Evolutionary conservation across 2,113 vertebrate species (phyloP).

Genomic region (Psittacus erithacus): DNA sequence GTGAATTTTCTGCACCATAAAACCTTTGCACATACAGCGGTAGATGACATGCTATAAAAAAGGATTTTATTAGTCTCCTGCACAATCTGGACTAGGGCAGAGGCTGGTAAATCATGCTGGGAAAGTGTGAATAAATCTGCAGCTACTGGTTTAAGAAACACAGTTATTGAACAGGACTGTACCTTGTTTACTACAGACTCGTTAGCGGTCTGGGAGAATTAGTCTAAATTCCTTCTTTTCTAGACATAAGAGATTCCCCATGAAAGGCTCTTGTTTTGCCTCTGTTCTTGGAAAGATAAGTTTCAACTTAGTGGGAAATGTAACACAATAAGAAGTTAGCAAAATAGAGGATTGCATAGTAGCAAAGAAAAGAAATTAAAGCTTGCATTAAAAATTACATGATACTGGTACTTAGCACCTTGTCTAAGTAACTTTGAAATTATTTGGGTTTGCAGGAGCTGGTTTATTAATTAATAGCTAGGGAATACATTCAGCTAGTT

Average conservation of each 20-base stretch:
- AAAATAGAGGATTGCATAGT: not conserved
- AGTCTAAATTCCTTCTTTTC: not conserved
- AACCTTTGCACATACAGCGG: not conserved
- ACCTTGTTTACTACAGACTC: not conserved
- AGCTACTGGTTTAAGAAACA: not conserved
- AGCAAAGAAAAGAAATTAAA: slow-evolving; percentile 16
- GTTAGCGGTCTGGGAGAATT: not conserved
- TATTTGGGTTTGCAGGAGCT: not conserved
- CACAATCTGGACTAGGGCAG: not conserved
- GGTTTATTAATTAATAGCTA: slow-evolving; percentile 39
- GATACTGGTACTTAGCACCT: not conserved
- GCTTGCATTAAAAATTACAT: not conserved
- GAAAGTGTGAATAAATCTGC: not conserved
- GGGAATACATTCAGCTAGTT: slow-evolving; percentile 32
- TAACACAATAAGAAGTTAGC: not conserved
- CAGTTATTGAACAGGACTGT: not conserved
- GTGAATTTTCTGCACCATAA: not conserved
- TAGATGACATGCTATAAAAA: not conserved
- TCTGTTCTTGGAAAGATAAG: not conserved
- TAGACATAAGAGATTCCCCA: not conserved
- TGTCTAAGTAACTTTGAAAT: slow-evolving; percentile 23
- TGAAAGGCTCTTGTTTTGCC: not conserved
- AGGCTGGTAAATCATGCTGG: not conserved
- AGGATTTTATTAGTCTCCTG: not conserved
- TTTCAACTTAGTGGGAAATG: not conserved